Evolutionary conservation across 2,888 invertebrate species (phyloP).

Genomic region (Polydrusus tereticollis): DNA sequence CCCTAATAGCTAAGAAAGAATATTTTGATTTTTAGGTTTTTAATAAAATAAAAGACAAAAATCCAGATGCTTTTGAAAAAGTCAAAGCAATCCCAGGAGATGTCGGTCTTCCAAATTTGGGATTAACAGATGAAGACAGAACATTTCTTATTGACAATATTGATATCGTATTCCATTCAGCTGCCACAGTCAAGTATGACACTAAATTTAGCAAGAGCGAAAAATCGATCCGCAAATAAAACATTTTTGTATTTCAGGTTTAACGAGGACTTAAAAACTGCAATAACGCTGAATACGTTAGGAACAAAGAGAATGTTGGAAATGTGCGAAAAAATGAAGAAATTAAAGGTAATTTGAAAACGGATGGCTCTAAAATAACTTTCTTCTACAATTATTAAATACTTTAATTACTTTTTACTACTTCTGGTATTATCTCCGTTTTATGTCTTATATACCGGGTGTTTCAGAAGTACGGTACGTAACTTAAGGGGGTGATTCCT

Average conservation of each 20-base stretch:
- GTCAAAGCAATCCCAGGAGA: conserved; percentile 81
- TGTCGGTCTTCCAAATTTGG: conserved; percentile 78
- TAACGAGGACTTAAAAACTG: conserved; percentile 89
- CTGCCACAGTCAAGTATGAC: conserved; percentile 86
- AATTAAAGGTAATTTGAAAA: conserved; percentile 76
- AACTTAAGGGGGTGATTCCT: no score
- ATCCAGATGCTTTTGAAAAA: conserved; percentile 77
- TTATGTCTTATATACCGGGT: no score
- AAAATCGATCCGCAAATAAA: no score
- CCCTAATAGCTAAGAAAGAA: no score
- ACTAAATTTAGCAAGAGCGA: background rate
- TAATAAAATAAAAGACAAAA: conserved; percentile 75
- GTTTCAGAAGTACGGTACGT: no score
- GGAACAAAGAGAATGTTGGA: conserved; percentile 89
- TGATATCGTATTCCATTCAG: conserved; percentile 93
- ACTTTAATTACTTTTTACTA: no score
- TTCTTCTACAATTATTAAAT: background rate
- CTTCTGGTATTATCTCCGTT: no score
- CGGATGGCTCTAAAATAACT: no score
- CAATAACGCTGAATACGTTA: conserved; percentile 89
- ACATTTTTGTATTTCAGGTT: conserved; percentile 73
- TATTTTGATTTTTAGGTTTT: conserved; percentile 71
- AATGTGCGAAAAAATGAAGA: conserved; percentile 84
- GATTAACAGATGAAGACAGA: conserved; percentile 77
- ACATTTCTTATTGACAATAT: conserved; percentile 75